Conservation (phyloP, 2,888 invertebrate genomes). For the Athripsodes cinereus region DNA sequence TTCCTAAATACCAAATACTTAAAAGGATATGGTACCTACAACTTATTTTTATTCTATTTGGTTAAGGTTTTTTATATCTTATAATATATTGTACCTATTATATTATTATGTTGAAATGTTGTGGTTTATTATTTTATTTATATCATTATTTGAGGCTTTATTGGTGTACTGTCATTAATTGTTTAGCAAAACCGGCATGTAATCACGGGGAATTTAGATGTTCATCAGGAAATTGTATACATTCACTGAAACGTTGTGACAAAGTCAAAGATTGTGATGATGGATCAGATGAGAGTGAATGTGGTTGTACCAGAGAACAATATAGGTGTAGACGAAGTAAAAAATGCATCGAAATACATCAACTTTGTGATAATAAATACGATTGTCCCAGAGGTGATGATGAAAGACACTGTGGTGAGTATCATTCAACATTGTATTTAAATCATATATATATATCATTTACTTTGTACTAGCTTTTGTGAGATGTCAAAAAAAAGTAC, state of each 20-base stretch:
- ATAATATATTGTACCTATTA: too few species aligned
- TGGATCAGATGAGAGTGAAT: conserved; percentile 45
- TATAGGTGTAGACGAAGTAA: conserved; percentile 31
- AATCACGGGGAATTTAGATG: neutral
- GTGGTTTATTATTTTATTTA: too few species aligned
- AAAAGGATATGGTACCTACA: too few species aligned
- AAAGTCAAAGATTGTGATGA: conserved; percentile 46
- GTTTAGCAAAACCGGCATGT: neutral
- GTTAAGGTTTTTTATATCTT: too few species aligned
- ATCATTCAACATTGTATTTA: neutral
- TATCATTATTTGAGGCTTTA: too few species aligned
- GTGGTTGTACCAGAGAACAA: conserved; percentile 29
- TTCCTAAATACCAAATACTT: too few species aligned
- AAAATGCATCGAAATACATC: conserved; percentile 37
- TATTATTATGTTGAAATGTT: too few species aligned
- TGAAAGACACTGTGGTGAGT: conserved; percentile 45
- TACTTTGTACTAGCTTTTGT: neutral
- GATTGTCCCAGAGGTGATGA: conserved; percentile 51
- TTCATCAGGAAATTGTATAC: conserved; percentile 39
- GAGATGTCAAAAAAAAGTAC: neutral
- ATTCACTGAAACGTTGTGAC: conserved; percentile 49
- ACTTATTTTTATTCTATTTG: too few species aligned
- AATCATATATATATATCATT: neutral
- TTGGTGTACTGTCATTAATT: too few species aligned
- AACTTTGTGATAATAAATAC: conserved; percentile 49